A percentile compares a stretch with the other conserved stretches of the same genome.
These are phyloP conservation scores for Enteromius anoplus DNA, from an alignment of 2,797 vertebrate genomes.

Conservation along the genomic window DNA sequence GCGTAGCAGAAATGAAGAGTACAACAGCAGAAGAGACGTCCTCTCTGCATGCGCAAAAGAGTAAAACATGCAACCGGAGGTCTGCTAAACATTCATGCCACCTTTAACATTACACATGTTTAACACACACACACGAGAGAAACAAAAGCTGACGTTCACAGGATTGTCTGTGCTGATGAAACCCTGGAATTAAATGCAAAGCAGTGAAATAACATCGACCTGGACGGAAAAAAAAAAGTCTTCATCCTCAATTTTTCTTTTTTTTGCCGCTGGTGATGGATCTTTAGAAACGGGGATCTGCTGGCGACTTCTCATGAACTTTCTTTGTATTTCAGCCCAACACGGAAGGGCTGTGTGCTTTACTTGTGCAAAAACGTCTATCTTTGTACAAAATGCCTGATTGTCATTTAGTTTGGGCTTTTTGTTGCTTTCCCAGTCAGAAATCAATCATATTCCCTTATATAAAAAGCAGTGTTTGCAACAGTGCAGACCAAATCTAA, in stretches of 20 bases:
- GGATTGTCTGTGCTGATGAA: constrained; percentile 70
- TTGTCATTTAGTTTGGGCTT: constrained; percentile 33
- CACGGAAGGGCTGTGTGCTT: neutral
- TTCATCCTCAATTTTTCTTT: neutral
- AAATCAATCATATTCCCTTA: neutral
- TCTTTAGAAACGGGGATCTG: constrained; percentile 13
- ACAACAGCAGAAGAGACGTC: constrained; percentile 33
- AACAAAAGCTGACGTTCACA: constrained; percentile 58
- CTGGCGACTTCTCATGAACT: neutral
- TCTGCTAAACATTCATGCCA: constrained; percentile 38
- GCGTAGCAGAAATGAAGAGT: constrained; percentile 13
- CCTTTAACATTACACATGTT: constrained; percentile 5
- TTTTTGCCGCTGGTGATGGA: constrained; percentile 20
- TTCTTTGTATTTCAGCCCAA: constrained; percentile 2
- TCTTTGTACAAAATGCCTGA: constrained; percentile 24
- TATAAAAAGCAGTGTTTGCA: constrained; percentile 1
- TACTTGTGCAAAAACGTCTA: neutral
- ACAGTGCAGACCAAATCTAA: constrained; percentile 11
- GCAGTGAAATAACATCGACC: neutral
- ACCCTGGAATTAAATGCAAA: constrained; percentile 4
- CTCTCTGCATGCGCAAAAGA: constrained; percentile 69
- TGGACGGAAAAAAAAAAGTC: neutral
- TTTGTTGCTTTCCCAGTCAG: constrained; percentile 2
- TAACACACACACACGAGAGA: constrained; percentile 21
- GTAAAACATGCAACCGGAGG: constrained; percentile 69